Evolutionary conservation across 1,140 invertebrate genomes (phyloP).

Genomic region (Microvelia longipes): DNA sequence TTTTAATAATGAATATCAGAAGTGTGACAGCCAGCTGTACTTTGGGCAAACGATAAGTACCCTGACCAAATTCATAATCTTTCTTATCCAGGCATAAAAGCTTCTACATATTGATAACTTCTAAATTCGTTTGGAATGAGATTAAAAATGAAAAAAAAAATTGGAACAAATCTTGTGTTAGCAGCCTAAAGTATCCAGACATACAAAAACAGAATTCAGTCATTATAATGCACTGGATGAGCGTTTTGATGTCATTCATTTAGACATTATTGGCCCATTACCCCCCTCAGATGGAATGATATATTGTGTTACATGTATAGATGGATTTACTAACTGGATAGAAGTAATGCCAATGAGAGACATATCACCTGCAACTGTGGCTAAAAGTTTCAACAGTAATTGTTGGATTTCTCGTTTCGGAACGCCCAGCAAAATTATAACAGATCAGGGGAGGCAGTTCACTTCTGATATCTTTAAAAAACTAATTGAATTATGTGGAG

Average conservation of each 20-base stretch:
- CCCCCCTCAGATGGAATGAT: conserved; percentile 21
- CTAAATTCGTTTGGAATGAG: background rate
- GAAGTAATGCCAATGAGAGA: conserved; percentile 32
- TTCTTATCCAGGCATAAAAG: background rate
- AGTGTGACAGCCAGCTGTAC: background rate
- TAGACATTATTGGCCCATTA: conserved; percentile 33
- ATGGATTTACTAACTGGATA: conserved; percentile 18
- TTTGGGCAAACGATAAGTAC: background rate
- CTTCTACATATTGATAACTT: background rate
- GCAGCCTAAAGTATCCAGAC: background rate
- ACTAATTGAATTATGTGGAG: background rate
- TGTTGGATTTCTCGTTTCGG: conserved; percentile 28
- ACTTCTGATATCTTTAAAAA: conserved; percentile 11
- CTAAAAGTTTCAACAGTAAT: conserved; percentile 22
- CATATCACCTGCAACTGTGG: conserved; percentile 28
- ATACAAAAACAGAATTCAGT: background rate
- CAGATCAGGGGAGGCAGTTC: conserved; percentile 27
- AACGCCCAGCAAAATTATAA: conserved; percentile 22
- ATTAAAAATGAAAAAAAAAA: background rate
- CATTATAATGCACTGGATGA: conserved; percentile 11
- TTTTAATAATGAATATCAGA: background rate
- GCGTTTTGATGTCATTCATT: conserved; percentile 31
- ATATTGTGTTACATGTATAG: conserved; percentile 29
- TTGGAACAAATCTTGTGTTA: background rate
- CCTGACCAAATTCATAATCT: background rate